Conservation (phyloP, 30 jellyfish, hydroid and myxozoan species). For the Rhopilema esculentum region DNA sequence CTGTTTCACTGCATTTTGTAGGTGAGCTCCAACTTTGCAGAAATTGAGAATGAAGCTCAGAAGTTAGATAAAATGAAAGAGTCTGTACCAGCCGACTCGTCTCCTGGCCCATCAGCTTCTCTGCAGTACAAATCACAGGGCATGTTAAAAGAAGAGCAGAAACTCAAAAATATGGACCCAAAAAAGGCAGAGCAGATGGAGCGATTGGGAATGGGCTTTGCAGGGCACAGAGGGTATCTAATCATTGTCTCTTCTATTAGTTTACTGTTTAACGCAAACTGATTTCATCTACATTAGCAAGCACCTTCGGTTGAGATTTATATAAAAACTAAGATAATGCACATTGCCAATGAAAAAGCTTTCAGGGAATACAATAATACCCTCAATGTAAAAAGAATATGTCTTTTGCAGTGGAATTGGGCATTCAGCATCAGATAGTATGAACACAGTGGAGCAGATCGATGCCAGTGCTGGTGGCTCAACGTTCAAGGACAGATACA, state of each 20-base stretch:
- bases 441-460: slow-evolving; percentile 95
- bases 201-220: slow-evolving; percentile 91
- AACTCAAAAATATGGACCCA: slow-evolving; percentile 77
- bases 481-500: slow-evolving; percentile 59
- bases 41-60: slow-evolving; percentile 95
- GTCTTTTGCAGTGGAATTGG: slow-evolving; percentile 74
- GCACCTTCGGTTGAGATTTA: too few relatives aligned
- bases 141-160: slow-evolving; percentile 83
- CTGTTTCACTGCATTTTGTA: neutral
- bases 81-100: slow-evolving; percentile 30
- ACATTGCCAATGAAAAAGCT: too few relatives aligned
- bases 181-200: slow-evolving; percentile 88
- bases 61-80: slow-evolving; percentile 82
- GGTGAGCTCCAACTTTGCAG: slow-evolving; percentile 87
- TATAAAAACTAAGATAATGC: too few relatives aligned
- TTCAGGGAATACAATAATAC: too few relatives aligned
- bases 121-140: slow-evolving; percentile 75
- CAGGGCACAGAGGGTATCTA: slow-evolving; percentile 83
- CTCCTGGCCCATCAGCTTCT: slow-evolving; percentile 77
- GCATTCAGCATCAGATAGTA: slow-evolving; percentile 93
- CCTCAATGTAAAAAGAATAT: too few relatives aligned
- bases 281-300: too few relatives aligned
- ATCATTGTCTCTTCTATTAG: neutral
- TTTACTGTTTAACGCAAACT: neutral
- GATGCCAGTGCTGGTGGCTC: slow-evolving; percentile 49